These are phyloP conservation scores for Ganaspis brasiliensis DNA, from an alignment of 2,888 invertebrate genomes.

Conservation along the genomic window DNA sequence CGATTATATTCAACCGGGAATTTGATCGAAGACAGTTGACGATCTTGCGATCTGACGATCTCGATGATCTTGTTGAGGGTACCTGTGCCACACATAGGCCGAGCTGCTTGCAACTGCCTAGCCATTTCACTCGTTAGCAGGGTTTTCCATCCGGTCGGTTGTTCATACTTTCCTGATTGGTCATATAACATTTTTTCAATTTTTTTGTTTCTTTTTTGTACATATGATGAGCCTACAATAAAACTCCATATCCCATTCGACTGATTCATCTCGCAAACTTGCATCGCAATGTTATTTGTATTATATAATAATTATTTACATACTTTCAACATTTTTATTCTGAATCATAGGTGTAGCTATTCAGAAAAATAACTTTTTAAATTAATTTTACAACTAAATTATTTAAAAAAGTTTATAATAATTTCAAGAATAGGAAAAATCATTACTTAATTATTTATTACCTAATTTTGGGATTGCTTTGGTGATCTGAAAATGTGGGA, in stretches of 20 bases:
- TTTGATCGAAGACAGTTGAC: slow-evolving; percentile 59
- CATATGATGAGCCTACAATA: slow-evolving; percentile 63
- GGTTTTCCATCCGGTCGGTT: slow-evolving; percentile 82
- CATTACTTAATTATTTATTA: too few relatives aligned
- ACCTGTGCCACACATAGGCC: slow-evolving; percentile 79
- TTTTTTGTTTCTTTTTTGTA: slow-evolving; percentile 51
- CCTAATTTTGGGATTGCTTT: too few relatives aligned
- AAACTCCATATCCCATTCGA: slow-evolving; percentile 54
- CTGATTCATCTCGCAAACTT: not conserved
- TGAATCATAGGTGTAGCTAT: slow-evolving; percentile 16
- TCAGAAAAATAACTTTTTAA: not conserved
- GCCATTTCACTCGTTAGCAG: slow-evolving; percentile 78
- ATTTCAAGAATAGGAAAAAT: not conserved
- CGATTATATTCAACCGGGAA: slow-evolving; percentile 66
- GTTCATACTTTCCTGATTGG: slow-evolving; percentile 83
- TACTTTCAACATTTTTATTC: not conserved
- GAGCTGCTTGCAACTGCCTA: slow-evolving; percentile 79
- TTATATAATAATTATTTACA: not conserved
- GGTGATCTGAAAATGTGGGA: too few relatives aligned
- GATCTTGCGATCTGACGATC: slow-evolving; percentile 63
- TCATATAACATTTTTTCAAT: slow-evolving; percentile 61
- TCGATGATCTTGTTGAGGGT: slow-evolving; percentile 76
- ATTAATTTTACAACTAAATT: not conserved
- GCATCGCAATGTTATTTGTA: not conserved
- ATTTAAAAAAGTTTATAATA: not conserved